Evolutionary conservation across 2,113 vertebrate genomes (phyloP), one percentile per base, ranked within the genome.

Genomic region (Jacana jacana): DNA sequence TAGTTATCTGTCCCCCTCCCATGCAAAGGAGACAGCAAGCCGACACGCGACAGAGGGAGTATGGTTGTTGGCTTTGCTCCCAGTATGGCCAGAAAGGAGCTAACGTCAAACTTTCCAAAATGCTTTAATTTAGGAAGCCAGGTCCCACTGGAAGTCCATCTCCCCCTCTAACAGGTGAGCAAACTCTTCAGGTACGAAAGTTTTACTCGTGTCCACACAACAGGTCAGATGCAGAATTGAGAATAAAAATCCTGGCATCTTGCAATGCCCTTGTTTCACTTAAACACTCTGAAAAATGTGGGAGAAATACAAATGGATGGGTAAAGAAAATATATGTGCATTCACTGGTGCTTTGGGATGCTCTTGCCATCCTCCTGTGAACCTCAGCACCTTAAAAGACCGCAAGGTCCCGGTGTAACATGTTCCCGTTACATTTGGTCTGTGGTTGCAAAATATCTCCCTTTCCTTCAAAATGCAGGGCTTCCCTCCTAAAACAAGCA

Each of bases 401-500:
- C 71, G 48, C 17, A 51, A 20, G 77, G 86, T 71, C 73, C 40
- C 11, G 1, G 10, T 6, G 23, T 94, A 65, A 60, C 84, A 15
- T 3, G 3, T 66, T 66, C 73, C 60, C 80, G 96, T 69, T 61
- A 95, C 81, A 92, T 97, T 95, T 94, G 66, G 46, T 25, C 66
- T 77, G 78, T 40, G 73, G 61, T 40, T 91, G 95, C 81, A 92
- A 92, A 94, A 96, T 94, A 49, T 87, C 88, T 77, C 96, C 49
- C 93, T 71, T 81, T 35, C 61, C 84, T 73, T 92, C 73, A 44
- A 96, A 95, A 82, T 70, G 37, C 83, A 76, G 92, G 94, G 65
- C 88, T 89, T 96, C 75, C 81, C 51, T 93, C 86, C 78, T 88
- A 65, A 92, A 94, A 93, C 84, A 95, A 94, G 66, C 70, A 77